Evolutionary conservation across 2,888 invertebrate genomes (phyloP).

Genomic region (Drosophila diplacantha): DNA sequence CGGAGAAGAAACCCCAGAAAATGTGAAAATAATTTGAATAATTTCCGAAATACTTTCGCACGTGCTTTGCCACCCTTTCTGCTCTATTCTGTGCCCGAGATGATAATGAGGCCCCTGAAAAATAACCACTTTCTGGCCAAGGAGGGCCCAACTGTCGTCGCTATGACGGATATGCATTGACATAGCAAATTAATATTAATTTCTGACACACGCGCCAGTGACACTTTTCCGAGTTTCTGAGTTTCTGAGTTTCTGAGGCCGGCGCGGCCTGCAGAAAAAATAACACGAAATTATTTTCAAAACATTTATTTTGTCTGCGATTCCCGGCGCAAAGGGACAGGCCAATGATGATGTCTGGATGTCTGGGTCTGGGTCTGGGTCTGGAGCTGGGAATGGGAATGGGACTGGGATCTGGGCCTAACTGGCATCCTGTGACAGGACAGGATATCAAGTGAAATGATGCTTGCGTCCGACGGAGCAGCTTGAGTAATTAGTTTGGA

Average conservation of each 20-base stretch:
- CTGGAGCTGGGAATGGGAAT: constrained; percentile 8
- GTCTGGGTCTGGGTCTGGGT: constrained; percentile 37
- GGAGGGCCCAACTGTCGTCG: constrained; percentile 42
- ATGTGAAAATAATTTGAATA: constrained; percentile 43
- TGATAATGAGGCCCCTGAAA: constrained; percentile 61
- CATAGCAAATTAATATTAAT: constrained; percentile 77
- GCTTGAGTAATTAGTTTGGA: constrained; percentile 74
- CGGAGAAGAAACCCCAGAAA: constrained; percentile 36
- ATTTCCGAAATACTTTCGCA: constrained; percentile 37
- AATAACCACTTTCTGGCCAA: constrained; percentile 55
- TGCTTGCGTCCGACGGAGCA: constrained; percentile 63
- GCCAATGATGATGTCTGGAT: constrained; percentile 41
- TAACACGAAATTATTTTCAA: constrained; percentile 70
- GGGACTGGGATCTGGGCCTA: constrained; percentile 21
- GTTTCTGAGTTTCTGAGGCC: constrained; percentile 16
- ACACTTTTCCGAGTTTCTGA: constrained; percentile 53
- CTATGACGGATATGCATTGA: constrained; percentile 69
- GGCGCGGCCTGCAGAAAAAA: constrained; percentile 43
- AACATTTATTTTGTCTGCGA: constrained; percentile 66
- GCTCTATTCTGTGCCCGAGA: neutral
- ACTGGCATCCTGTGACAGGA: constrained; percentile 48
- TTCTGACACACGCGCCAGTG: constrained; percentile 74
- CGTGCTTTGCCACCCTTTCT: constrained; percentile 34
- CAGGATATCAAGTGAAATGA: constrained; percentile 75
- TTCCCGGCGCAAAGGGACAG: constrained; percentile 17